Percentiles rank a stretch among this genome's conserved stretches.
Evolutionary conservation across 1,140 invertebrate species (phyloP).

Genomic region (Hestina assimilis): DNA sequence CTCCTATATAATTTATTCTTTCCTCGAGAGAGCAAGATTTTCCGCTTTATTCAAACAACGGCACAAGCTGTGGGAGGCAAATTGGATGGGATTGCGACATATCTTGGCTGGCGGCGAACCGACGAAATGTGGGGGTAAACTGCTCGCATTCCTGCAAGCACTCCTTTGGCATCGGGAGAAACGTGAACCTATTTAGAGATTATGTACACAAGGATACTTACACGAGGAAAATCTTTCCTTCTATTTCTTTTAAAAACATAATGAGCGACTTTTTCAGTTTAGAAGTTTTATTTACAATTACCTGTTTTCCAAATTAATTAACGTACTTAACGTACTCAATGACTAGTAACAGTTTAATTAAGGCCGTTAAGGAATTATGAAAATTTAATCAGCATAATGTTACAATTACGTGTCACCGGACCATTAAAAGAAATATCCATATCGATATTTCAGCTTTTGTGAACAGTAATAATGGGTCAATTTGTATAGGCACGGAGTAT

Average conservation of each 20-base stretch:
- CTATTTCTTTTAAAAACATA: no score
- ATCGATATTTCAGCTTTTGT: conserved; percentile 19
- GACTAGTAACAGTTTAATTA: neutral
- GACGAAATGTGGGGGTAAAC: conserved; percentile 65
- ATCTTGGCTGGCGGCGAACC: conserved; percentile 63
- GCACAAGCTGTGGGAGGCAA: conserved; percentile 62
- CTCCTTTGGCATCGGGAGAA: conserved; percentile 44
- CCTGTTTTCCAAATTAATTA: no score
- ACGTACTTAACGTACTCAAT: neutral
- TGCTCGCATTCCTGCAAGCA: conserved; percentile 51
- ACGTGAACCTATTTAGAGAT: conserved; percentile 51
- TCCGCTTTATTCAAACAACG: conserved; percentile 63
- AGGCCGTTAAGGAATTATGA: neutral
- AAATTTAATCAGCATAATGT: conserved; percentile 2
- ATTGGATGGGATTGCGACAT: conserved; percentile 74
- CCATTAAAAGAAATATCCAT: conserved; percentile 8
- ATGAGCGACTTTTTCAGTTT: no score
- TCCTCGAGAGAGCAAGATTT: conserved; percentile 59
- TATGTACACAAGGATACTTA: conserved; percentile 39
- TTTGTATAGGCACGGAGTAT: conserved; percentile 36
- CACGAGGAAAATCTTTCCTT: conserved; percentile 22
- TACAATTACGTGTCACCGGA: conserved; percentile 4
- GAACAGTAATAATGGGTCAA: conserved; percentile 36
- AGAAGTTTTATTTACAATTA: no score
- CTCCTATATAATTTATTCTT: conserved; percentile 65